phyloP scores from a whole-genome alignment of 2,113 vertebrate genomes.

The Larimichthys polyactis region DNA sequence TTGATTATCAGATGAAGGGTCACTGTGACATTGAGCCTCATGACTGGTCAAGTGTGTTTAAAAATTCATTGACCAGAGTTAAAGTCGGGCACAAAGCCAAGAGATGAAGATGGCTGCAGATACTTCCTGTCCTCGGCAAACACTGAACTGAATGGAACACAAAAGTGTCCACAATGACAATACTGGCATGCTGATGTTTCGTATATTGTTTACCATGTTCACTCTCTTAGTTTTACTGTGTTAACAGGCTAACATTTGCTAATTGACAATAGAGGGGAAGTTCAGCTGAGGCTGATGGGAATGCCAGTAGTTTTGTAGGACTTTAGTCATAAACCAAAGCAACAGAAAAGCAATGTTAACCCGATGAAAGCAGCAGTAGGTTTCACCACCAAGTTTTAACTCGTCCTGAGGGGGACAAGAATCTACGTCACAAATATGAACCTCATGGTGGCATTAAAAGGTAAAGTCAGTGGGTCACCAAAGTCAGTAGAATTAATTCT shows the following conservation, averaged over 20 bases:
- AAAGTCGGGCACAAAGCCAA: conserved; percentile 49
- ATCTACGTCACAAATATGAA: neutral
- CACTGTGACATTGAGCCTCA: conserved; percentile 40
- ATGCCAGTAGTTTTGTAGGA: neutral
- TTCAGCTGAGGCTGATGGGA: neutral
- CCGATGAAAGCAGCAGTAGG: neutral
- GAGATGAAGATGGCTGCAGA: conserved; percentile 16
- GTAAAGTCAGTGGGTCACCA: neutral
- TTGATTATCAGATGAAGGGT: conserved; percentile 50
- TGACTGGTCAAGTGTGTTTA: conserved; percentile 47
- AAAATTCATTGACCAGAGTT: conserved; percentile 33
- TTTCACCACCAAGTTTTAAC: neutral
- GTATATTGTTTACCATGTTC: neutral
- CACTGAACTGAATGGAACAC: neutral
- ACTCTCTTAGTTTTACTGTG: neutral
- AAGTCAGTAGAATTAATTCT: neutral
- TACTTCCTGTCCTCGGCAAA: neutral
- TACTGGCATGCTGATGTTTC: neutral
- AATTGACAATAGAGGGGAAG: neutral
- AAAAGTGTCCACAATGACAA: neutral
- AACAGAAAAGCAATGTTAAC: neutral
- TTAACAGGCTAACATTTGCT: neutral
- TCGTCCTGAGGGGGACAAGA: neutral
- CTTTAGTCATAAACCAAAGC: neutral
- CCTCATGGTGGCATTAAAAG: neutral